These are phyloP conservation scores for Antheraea yamamai DNA, from an alignment of 2,888 invertebrate species.

Conservation along the genomic window DNA sequence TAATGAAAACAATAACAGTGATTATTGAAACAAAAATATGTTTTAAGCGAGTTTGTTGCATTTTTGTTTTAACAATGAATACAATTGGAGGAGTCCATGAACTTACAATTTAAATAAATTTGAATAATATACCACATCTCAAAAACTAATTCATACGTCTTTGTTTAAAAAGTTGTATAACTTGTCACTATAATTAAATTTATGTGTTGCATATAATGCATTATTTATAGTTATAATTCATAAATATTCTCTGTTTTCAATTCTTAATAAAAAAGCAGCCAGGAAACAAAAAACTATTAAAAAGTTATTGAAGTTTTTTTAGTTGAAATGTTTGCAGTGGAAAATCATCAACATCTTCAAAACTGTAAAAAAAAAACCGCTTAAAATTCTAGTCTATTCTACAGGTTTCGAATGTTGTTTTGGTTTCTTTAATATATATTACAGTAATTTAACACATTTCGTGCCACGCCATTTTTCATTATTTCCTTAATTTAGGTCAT, in stretches of 20 bases:
- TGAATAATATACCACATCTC: neutral
- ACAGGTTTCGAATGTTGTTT: too few relatives aligned
- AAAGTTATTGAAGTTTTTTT: neutral
- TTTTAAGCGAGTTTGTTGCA: neutral
- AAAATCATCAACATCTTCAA: too few relatives aligned
- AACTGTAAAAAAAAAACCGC: neutral
- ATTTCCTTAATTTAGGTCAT: too few relatives aligned
- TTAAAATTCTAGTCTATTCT: neutral
- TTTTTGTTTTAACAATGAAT: neutral
- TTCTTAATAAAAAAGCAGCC: neutral
- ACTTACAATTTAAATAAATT: neutral
- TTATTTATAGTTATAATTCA: too few relatives aligned
- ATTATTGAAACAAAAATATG: neutral
- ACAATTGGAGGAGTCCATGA: neutral
- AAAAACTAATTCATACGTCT: neutral
- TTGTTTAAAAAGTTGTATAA: neutral
- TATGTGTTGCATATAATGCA: too few relatives aligned
- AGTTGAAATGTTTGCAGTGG: too few relatives aligned
- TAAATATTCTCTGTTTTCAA: too few relatives aligned
- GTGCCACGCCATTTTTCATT: too few relatives aligned
- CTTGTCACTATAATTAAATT: neutral
- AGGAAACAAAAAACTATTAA: neutral
- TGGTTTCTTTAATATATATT: too few relatives aligned
- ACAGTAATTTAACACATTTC: too few relatives aligned
- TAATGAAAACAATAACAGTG: neutral